Evolutionary conservation across 2,888 invertebrate genomes (phyloP).

Genomic region (Aphidius colemani): DNA sequence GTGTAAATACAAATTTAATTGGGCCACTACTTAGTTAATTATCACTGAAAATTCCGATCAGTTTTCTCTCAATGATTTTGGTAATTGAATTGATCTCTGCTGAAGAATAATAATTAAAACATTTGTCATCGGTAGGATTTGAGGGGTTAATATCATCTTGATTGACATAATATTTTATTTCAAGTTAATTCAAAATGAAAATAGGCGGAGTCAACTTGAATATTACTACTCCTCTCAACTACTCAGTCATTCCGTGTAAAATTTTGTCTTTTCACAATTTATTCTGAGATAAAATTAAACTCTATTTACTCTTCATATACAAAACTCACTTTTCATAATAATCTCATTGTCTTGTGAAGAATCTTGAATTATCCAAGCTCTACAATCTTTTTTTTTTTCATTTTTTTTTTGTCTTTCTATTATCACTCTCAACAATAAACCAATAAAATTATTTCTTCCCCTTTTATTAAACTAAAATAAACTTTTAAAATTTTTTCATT

Average conservation of each 20-base stretch:
- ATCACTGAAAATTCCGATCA: no score
- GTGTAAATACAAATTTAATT: no score
- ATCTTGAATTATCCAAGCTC: no score
- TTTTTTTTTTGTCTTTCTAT: constrained; percentile 30
- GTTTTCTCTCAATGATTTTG: no score
- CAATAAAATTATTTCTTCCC: neutral
- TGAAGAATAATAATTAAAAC: no score
- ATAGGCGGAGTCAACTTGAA: constrained; percentile 18
- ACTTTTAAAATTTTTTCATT: no score
- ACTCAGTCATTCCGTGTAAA: constrained; percentile 37
- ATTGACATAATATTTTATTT: no score
- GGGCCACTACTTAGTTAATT: no score
- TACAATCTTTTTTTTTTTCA: constrained; percentile 12
- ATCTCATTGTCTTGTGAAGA: constrained; percentile 6
- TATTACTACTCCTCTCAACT: constrained; percentile 26
- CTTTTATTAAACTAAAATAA: no score
- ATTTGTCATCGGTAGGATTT: no score
- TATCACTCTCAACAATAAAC: constrained; percentile 3
- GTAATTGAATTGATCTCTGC: no score
- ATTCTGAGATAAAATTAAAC: constrained; percentile 12
- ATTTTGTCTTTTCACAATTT: constrained; percentile 32
- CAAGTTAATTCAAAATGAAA: constrained; percentile 5
- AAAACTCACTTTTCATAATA: constrained; percentile 11
- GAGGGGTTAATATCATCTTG: no score
- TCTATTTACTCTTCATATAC: constrained; percentile 13